Evolutionary conservation across 2,888 invertebrate species (phyloP).

Genomic region (Cylloceria caligata): DNA sequence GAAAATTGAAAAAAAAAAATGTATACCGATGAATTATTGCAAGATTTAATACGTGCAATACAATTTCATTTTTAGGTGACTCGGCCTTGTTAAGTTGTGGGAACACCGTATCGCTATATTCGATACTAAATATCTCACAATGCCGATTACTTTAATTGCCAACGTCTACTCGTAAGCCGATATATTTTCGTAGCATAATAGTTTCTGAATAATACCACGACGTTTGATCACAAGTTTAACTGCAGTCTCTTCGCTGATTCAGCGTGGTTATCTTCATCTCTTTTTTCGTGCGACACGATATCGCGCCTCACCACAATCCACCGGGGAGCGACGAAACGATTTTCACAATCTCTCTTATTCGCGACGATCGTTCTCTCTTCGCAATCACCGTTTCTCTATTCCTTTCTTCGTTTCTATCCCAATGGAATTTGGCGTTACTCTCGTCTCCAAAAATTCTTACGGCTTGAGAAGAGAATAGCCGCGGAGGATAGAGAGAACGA

Average conservation of each 20-base stretch:
- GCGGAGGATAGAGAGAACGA: slow-evolving; percentile 42
- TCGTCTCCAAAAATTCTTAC: slow-evolving; percentile 67
- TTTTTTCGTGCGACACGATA: slow-evolving; percentile 14
- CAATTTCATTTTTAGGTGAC: too few relatives aligned
- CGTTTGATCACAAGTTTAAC: slow-evolving; percentile 63
- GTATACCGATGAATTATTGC: too few relatives aligned
- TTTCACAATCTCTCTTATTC: slow-evolving; percentile 68
- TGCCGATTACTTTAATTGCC: background rate
- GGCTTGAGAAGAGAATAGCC: slow-evolving; percentile 45
- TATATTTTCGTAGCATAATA: slow-evolving; percentile 14
- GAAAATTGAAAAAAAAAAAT: too few relatives aligned
- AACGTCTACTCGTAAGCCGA: background rate
- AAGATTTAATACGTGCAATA: too few relatives aligned
- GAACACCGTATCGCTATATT: background rate
- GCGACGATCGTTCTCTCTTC: slow-evolving; percentile 49
- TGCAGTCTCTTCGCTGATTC: slow-evolving; percentile 43
- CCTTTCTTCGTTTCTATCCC: slow-evolving; percentile 43
- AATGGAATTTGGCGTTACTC: slow-evolving; percentile 54
- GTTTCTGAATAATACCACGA: slow-evolving; percentile 49
- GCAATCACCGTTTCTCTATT: slow-evolving; percentile 37
- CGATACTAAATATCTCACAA: background rate
- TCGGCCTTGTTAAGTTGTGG: too few relatives aligned
- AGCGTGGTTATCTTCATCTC: slow-evolving; percentile 9
- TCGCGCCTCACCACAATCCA: slow-evolving; percentile 56
- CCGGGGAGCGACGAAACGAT: slow-evolving; percentile 64